Conservation (phyloP, 2,888 invertebrate species). For the Yponomeuta malinellus region DNA sequence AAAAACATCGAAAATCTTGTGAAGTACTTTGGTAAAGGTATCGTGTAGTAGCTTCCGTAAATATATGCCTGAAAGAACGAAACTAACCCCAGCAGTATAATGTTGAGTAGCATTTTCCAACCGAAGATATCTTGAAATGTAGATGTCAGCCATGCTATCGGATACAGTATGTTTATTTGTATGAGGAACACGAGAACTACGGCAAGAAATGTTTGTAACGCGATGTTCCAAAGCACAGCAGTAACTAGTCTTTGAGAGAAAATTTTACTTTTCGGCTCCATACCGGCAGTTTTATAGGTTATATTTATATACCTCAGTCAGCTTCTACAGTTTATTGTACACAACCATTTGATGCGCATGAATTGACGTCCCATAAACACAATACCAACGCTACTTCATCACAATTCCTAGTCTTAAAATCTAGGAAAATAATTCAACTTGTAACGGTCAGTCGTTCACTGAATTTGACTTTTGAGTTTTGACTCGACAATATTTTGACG, state of each 20-base stretch:
- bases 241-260: constrained; percentile 75
- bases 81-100: constrained; percentile 77
- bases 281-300: constrained; percentile 35
- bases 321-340: neutral
- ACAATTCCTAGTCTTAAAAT: neutral
- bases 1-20: constrained; percentile 81
- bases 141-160: constrained; percentile 78
- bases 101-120: constrained; percentile 79
- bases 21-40: constrained; percentile 75
- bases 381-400: neutral
- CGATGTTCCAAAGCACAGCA: constrained; percentile 77
- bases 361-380: neutral
- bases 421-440: neutral
- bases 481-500: neutral
- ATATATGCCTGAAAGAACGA: constrained; percentile 83
- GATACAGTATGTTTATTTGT: constrained; percentile 79
- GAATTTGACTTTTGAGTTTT: neutral
- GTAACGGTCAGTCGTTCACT: neutral
- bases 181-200: constrained; percentile 69
- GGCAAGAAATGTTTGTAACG: constrained; percentile 71
- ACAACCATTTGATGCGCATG: neutral
- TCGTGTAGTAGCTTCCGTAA: constrained; percentile 81
- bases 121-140: constrained; percentile 77
- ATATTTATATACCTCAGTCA: neutral
- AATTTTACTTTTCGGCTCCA: constrained; percentile 72